Evolutionary conservation across 2,113 vertebrate genomes (phyloP).

Genomic region (Arizona elegans): DNA sequence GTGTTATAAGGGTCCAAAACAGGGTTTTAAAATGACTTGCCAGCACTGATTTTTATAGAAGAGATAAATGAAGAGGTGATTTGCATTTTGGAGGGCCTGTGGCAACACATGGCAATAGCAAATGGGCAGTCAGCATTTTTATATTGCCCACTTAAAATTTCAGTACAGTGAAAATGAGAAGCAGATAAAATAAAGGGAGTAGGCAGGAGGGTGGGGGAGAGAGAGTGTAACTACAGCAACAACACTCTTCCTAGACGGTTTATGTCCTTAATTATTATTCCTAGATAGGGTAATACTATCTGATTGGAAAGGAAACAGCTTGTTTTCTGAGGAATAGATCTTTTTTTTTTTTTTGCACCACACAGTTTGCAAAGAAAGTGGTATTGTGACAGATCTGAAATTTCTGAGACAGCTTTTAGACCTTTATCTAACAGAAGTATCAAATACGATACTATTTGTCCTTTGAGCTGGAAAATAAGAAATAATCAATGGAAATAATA

Average conservation of each 20-base stretch:
- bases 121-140: fast-evolving
- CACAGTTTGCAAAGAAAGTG: constrained; percentile 36
- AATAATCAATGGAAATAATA: constrained; percentile 51
- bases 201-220: background rate
- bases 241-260: constrained; percentile 10
- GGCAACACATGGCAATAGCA: constrained; percentile 2
- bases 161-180: constrained; percentile 49
- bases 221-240: constrained; percentile 21
- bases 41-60: constrained; percentile 8
- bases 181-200: constrained; percentile 26
- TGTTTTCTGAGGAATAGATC: constrained; percentile 44
- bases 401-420: constrained; percentile 52
- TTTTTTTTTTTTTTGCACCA: constrained; percentile 38
- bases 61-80: constrained; percentile 31
- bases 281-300: constrained; percentile 23
- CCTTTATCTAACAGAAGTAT: constrained; percentile 60
- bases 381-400: constrained; percentile 55
- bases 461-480: constrained; percentile 23
- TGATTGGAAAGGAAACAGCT: constrained; percentile 41
- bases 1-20: background rate
- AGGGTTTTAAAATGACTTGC: background rate
- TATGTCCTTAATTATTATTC: background rate
- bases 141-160: constrained; percentile 50
- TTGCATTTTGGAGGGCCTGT: constrained; percentile 11
- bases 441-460: constrained; percentile 41